Evolutionary conservation across 2,113 vertebrate species (phyloP).

Genomic region (Phylloscopus trochiloides): DNA sequence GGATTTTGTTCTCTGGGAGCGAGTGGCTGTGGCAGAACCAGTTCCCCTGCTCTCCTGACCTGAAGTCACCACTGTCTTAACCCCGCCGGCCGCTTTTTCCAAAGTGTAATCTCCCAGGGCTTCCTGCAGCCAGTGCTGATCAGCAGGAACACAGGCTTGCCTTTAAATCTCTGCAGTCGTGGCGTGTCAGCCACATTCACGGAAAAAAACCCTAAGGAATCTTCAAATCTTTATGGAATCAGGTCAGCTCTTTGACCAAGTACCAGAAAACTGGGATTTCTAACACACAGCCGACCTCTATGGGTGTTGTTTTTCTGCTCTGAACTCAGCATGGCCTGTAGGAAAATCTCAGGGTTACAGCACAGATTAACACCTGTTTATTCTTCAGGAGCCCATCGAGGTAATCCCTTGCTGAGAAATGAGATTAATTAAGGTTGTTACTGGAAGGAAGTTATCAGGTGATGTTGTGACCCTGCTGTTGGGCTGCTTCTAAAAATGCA

Average conservation of each 20-base stretch:
- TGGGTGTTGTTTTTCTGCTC: not conserved
- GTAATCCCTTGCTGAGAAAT: constrained; percentile 1
- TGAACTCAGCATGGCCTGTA: not conserved
- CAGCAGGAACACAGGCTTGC: not conserved
- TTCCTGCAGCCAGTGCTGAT: not conserved
- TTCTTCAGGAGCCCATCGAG: not conserved
- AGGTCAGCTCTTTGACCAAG: not conserved
- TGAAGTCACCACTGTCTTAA: not conserved
- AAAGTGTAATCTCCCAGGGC: not conserved
- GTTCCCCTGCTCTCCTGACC: not conserved
- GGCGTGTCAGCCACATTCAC: rapidly evolving
- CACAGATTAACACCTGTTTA: not conserved
- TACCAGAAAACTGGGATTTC: not conserved
- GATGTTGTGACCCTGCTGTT: not conserved
- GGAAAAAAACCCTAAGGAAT: not conserved
- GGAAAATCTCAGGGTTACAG: not conserved
- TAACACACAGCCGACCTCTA: rapidly evolving
- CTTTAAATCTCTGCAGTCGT: not conserved
- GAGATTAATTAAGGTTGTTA: not conserved
- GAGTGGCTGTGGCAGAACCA: not conserved
- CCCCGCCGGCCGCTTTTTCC: not conserved
- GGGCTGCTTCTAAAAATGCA: not conserved
- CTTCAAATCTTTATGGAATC: not conserved
- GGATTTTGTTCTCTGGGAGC: not conserved
- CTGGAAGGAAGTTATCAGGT: not conserved